Evolutionary conservation across 2,113 vertebrate genomes (phyloP).

Genomic region (Mus spicilegus): DNA sequence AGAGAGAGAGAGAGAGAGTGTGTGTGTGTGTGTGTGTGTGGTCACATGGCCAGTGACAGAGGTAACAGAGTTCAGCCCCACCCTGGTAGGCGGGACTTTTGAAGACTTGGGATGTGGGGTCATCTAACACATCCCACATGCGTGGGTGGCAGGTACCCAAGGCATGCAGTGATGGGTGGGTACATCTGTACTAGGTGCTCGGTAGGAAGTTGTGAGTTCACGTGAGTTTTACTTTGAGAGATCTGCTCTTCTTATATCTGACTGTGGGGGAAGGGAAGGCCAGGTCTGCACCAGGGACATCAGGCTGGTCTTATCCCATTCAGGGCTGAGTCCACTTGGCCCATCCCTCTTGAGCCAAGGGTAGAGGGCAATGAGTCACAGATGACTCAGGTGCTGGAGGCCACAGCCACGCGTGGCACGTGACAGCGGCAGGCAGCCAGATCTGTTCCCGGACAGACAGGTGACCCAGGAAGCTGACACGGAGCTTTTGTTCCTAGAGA

Average conservation of each 20-base stretch:
- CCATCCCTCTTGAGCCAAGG: constrained; percentile 63
- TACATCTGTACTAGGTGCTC: background rate
- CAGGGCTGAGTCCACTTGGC: constrained; percentile 41
- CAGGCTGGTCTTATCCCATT: constrained; percentile 30
- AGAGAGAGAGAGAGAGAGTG: too few species aligned
- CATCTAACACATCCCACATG: too few species aligned
- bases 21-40: background rate
- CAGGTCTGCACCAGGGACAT: background rate
- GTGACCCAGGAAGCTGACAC: constrained; percentile 31
- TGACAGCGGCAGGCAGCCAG: constrained; percentile 58
- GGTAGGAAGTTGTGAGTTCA: background rate
- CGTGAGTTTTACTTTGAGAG: background rate
- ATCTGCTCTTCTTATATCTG: background rate
- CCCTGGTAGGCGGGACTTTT: background rate
- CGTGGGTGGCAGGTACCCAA: background rate
- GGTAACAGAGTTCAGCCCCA: background rate
- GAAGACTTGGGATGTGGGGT: background rate
- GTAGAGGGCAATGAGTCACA: constrained; percentile 77
- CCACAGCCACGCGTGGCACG: constrained; percentile 57
- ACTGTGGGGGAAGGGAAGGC: background rate
- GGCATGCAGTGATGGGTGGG: too few species aligned
- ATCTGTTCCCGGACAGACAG: constrained; percentile 48
- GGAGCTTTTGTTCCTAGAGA: background rate
- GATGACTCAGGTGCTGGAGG: constrained; percentile 80
- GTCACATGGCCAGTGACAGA: background rate